These are phyloP conservation scores for Serrognathus titanus DNA, from an alignment of 2,888 invertebrate species.

Conservation along the genomic window DNA sequence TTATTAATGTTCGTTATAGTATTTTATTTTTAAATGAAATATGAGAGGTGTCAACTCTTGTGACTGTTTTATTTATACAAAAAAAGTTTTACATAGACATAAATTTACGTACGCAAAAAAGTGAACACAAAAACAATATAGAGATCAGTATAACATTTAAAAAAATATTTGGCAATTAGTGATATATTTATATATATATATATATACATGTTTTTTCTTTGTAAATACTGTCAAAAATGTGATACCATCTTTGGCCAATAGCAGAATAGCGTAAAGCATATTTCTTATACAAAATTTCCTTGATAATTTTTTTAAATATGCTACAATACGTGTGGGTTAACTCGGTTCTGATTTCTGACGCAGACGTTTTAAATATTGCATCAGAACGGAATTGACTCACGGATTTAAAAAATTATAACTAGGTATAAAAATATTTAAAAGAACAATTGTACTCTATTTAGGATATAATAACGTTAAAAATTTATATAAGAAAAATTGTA, in stretches of 20 bases:
- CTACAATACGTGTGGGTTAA: too few relatives aligned
- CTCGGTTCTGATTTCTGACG: too few relatives aligned
- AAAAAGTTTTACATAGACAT: not conserved
- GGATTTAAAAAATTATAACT: constrained; percentile 28
- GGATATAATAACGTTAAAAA: constrained; percentile 16
- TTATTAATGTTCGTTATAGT: constrained; percentile 4
- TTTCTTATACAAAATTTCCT: constrained; percentile 10
- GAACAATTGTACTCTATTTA: constrained; percentile 30
- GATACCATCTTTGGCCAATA: constrained; percentile 19
- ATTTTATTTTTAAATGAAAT: not conserved
- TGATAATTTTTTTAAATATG: constrained; percentile 1
- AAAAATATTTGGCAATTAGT: constrained; percentile 1
- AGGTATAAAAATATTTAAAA: constrained; percentile 31
- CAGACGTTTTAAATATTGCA: too few relatives aligned
- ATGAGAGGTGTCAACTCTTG: too few relatives aligned
- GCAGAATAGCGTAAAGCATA: constrained; percentile 15
- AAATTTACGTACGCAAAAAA: not conserved
- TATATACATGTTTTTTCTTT: not conserved
- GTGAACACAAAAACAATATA: constrained; percentile 1
- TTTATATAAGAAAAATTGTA: constrained; percentile 17
- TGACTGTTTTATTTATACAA: not conserved
- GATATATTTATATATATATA: not conserved
- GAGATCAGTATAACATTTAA: not conserved
- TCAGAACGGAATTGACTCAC: too few relatives aligned
- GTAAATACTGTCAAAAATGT: constrained; percentile 19